Conservation (phyloP, 2,888 invertebrate genomes). For the Cheilosia urbana region DNA sequence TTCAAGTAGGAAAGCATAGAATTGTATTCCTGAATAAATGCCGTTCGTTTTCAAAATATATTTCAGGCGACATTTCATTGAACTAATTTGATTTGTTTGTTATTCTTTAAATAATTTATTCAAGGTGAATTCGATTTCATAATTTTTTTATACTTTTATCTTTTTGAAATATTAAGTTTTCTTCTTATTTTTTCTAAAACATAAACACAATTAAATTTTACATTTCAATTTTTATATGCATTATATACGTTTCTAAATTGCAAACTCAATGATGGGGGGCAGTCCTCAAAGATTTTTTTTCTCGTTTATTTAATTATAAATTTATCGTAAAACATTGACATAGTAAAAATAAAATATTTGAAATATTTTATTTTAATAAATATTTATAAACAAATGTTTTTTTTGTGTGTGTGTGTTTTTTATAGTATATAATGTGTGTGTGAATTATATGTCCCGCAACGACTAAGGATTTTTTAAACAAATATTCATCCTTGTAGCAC, state of each 20-base stretch:
- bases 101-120: slow-evolving; percentile 58
- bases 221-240: slow-evolving; percentile 39
- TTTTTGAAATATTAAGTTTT: slow-evolving; percentile 30
- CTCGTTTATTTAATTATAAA: slow-evolving; percentile 38
- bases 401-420: slow-evolving; percentile 2
- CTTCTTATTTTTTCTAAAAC: slow-evolving; percentile 38
- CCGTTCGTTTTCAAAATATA: slow-evolving; percentile 64
- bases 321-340: slow-evolving; percentile 63
- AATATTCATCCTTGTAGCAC: slow-evolving; percentile 74
- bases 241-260: slow-evolving; percentile 38
- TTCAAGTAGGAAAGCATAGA: slow-evolving; percentile 56
- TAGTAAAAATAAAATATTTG: slow-evolving; percentile 45
- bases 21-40: slow-evolving; percentile 45
- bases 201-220: slow-evolving; percentile 55
- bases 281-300: slow-evolving; percentile 63
- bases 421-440: slow-evolving; percentile 12
- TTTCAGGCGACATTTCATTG: slow-evolving; percentile 68
- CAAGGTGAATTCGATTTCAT: slow-evolving; percentile 54
- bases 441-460: slow-evolving; percentile 63
- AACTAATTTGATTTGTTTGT: slow-evolving; percentile 48
- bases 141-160: slow-evolving; percentile 7
- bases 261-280: slow-evolving; percentile 37
- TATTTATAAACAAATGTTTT: slow-evolving; percentile 56
- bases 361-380: slow-evolving; percentile 59
- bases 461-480: slow-evolving; percentile 73